Percentiles rank a stretch among this genome's conserved stretches.
phyloP scores from a whole-genome alignment of 1,140 invertebrate genomes.

The Heliconius hermathena region DNA sequence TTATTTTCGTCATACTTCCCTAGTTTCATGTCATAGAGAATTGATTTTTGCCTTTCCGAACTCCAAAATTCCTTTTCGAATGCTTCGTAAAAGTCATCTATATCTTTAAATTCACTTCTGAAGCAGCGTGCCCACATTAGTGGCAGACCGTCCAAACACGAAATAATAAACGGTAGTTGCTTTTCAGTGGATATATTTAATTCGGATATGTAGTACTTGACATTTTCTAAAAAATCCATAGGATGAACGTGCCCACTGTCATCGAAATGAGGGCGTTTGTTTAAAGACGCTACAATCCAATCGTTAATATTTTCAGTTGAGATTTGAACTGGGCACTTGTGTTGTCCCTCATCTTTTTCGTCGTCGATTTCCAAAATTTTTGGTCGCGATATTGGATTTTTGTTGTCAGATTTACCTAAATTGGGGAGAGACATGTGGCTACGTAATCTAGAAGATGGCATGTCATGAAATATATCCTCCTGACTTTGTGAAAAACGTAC shows the following conservation, averaged over 20 bases:
- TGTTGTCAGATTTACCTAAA: slow-evolving; percentile 68
- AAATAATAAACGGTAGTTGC: slow-evolving; percentile 69
- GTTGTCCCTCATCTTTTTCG: slow-evolving; percentile 51
- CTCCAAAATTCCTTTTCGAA: slow-evolving; percentile 77
- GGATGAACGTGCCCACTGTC: slow-evolving; percentile 71
- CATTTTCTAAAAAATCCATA: slow-evolving; percentile 71
- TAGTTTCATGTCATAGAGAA: slow-evolving; percentile 74
- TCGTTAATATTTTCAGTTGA: slow-evolving; percentile 63
- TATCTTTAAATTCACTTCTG: slow-evolving; percentile 64
- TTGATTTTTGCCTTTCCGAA: slow-evolving; percentile 67
- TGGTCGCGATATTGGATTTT: slow-evolving; percentile 47
- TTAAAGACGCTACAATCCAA: slow-evolving; percentile 66
- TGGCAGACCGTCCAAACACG: slow-evolving; percentile 70
- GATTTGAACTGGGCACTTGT: slow-evolving; percentile 48
- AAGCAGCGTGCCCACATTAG: slow-evolving; percentile 77
- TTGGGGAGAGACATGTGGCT: slow-evolving; percentile 76
- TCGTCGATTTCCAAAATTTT: slow-evolving; percentile 73
- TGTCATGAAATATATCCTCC: slow-evolving; percentile 68
- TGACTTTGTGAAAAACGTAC: slow-evolving; percentile 74
- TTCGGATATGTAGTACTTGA: slow-evolving; percentile 74
- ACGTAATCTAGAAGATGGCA: slow-evolving; percentile 71
- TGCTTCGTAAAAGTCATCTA: slow-evolving; percentile 62
- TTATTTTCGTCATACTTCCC: slow-evolving; percentile 70
- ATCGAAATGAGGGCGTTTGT: slow-evolving; percentile 71
- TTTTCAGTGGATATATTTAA: slow-evolving; percentile 64